Evolutionary conservation across 2,113 vertebrate species (phyloP), one percentile per base, ranked within the genome.

Genomic region (Laticauda colubrina): DNA sequence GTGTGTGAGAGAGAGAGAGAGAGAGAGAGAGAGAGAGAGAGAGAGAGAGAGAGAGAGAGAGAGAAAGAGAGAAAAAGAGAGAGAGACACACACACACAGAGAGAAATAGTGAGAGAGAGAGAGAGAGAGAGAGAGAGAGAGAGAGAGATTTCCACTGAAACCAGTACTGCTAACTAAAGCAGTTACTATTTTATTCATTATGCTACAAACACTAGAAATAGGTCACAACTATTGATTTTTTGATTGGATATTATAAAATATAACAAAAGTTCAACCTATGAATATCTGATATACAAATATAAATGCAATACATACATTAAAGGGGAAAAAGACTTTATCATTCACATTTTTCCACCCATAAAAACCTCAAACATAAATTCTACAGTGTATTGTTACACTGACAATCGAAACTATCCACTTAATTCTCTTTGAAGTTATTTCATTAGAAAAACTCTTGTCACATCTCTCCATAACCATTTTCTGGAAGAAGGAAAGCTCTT

Each of bases 121-220:
- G 34, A 39, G 87, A 95, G 20, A 11, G 39, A 94, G 29, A 23
- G n/a, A 86, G 21, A 18, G 21, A 57, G 56, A 9, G 57, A 59
- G 23, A 26, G 23, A 24, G 57, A 59, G 53, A 5, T 51, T 4
- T 93, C 54, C 48, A 88, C 95, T 92, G 92, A 92, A 92, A 54
- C 4, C 0, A 91, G 39, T 23, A 93, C 89, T 43, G 48, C 48
- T 51, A 45, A 81, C 90, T 51, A n/a, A 39, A 21, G 1, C 61
- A 23, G 48, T 26, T 93, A 91, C 11, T 34, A 11, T 51, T 51
- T 61, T 29, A n/a, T 34, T 51, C 26, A 57, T 57, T 91, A 24
- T 57, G 39, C 54, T 86, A 54, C 85, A 51, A 43, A 43, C 61
- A 9, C n/a, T 53, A 88, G 43, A 87, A 39, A 81, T 39, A 81